Evolutionary conservation across 2,888 invertebrate genomes (phyloP).

Genomic region (Zeuzera pyrina): DNA sequence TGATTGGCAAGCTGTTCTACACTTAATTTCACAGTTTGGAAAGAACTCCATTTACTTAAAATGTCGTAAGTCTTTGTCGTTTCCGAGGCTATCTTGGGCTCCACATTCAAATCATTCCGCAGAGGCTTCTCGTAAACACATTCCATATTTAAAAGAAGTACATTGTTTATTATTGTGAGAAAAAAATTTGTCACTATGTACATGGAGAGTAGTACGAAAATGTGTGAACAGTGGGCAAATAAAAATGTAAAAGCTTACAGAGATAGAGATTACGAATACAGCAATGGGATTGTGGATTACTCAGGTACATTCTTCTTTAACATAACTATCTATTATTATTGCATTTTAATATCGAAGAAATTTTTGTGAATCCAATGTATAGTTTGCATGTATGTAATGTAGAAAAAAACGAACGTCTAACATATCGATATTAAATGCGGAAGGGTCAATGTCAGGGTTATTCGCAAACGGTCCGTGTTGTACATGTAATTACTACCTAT

Average conservation of each 20-base stretch:
- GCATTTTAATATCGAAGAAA: too few species aligned
- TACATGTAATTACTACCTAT: too few species aligned
- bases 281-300: slow-evolving; percentile 12
- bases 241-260: slow-evolving; percentile 13
- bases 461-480: too few species aligned
- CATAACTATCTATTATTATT: too few species aligned
- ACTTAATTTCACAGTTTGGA: slow-evolving; percentile 2
- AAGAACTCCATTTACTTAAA: slow-evolving; percentile 1
- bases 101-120: slow-evolving; percentile 1
- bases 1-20: slow-evolving; percentile 2
- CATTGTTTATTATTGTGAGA: slow-evolving; percentile 2
- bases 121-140: too few species aligned
- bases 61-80: background rate
- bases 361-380: too few species aligned
- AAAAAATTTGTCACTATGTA: slow-evolving; percentile 1
- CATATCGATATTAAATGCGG: too few species aligned
- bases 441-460: too few species aligned
- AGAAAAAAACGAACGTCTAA: too few species aligned
- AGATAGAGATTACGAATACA: slow-evolving; percentile 13
- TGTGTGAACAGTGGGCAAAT: slow-evolving; percentile 32
- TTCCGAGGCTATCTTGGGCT: background rate
- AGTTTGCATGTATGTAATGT: too few species aligned
- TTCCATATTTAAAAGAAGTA: too few species aligned
- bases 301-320: too few species aligned
- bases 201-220: slow-evolving; percentile 11